phyloP scores from a whole-genome alignment of 2,888 invertebrate species.

The Phyllotreta cruciferae region DNA sequence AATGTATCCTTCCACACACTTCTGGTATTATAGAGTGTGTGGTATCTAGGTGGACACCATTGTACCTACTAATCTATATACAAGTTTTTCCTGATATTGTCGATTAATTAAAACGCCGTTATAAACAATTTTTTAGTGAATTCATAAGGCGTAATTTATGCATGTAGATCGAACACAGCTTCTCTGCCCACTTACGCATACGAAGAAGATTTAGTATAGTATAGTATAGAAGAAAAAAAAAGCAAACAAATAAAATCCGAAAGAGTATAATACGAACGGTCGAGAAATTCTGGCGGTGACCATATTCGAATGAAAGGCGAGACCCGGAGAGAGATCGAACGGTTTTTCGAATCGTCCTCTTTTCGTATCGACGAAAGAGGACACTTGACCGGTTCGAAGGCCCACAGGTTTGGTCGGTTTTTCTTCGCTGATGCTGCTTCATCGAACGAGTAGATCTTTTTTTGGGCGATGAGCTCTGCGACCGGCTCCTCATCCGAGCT shows the following conservation, averaged over 20 bases:
- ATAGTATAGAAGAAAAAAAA: slow-evolving; percentile 21
- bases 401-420: slow-evolving; percentile 36
- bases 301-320: slow-evolving; percentile 37
- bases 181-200: slow-evolving; percentile 29
- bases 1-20: too few relatives aligned
- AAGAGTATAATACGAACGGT: too few relatives aligned
- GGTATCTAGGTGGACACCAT: too few relatives aligned
- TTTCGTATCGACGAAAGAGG: slow-evolving; percentile 33
- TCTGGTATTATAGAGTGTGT: too few relatives aligned
- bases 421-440: slow-evolving; percentile 35
- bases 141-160: slow-evolving; percentile 28
- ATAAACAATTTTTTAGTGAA: neutral
- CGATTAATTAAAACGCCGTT: too few relatives aligned
- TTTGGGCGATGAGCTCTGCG: neutral
- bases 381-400: slow-evolving; percentile 30
- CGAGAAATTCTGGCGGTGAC: slow-evolving; percentile 26
- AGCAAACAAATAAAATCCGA: slow-evolving; percentile 10
- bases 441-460: slow-evolving; percentile 17
- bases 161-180: slow-evolving; percentile 25
- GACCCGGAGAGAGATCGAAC: slow-evolving; percentile 19
- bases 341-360: slow-evolving; percentile 35
- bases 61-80: too few relatives aligned
- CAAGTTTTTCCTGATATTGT: too few relatives aligned
- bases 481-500: neutral
- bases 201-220: slow-evolving; percentile 15